Evolutionary conservation across 1,140 invertebrate species (phyloP).

Genomic region (Lucilia cuprina): DNA sequence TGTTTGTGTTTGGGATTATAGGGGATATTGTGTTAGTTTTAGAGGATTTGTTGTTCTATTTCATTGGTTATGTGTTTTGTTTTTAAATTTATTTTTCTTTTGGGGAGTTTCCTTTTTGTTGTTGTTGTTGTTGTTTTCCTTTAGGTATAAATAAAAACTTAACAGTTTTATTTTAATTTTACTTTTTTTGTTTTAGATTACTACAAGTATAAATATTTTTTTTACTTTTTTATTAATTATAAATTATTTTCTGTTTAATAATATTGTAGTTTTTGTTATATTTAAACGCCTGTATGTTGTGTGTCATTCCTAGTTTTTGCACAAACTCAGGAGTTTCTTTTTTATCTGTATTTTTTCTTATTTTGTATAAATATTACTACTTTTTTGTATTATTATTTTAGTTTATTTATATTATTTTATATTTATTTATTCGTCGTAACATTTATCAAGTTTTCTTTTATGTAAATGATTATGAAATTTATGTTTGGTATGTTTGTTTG

Average conservation of each 20-base stretch:
- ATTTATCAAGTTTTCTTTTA: constrained; percentile 18
- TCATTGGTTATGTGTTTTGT: background rate
- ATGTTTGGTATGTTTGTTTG: constrained; percentile 2
- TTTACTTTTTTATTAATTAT: background rate
- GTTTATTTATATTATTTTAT: constrained; percentile 23
- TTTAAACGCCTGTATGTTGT: background rate
- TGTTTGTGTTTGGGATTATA: background rate
- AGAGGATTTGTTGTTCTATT: background rate
- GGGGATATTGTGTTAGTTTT: background rate
- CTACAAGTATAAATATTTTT: constrained; percentile 35
- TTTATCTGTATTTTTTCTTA: background rate
- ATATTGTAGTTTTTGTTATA: constrained; percentile 24
- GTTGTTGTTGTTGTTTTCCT: background rate
- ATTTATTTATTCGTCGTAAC: constrained; percentile 31
- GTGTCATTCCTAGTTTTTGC: background rate
- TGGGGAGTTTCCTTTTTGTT: background rate
- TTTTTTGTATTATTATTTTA: background rate
- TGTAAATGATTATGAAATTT: constrained; percentile 10
- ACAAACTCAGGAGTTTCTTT: background rate
- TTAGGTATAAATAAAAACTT: constrained; percentile 32
- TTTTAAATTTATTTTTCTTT: background rate
- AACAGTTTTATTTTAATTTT: constrained; percentile 20
- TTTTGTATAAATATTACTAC: background rate
- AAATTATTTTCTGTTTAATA: constrained; percentile 22
- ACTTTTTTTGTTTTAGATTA: constrained; percentile 29